phyloP scores from a whole-genome alignment of 2,888 invertebrate genomes.

The Plagodis pulveraria region DNA sequence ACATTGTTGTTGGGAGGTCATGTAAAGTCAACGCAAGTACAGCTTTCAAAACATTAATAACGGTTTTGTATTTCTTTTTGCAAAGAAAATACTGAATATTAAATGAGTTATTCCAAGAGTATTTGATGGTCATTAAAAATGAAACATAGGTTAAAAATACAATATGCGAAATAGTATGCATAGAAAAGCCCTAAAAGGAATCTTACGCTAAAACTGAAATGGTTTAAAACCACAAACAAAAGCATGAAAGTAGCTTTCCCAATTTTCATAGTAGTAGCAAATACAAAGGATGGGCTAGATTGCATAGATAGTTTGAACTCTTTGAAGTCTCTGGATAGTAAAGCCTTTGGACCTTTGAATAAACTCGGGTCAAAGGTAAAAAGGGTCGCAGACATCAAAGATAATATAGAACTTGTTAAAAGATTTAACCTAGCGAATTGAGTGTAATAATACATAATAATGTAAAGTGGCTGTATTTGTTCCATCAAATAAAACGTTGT shows the following conservation, averaged over 20 bases:
- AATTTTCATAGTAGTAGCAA: slow-evolving; percentile 36
- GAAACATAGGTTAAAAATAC: too few relatives aligned
- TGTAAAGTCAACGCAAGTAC: slow-evolving; percentile 8
- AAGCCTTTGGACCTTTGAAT: slow-evolving; percentile 61
- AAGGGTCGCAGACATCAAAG: slow-evolving; percentile 73
- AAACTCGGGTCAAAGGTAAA: slow-evolving; percentile 70
- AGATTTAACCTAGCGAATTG: slow-evolving; percentile 47
- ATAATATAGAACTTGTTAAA: slow-evolving; percentile 71
- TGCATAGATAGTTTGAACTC: slow-evolving; percentile 58
- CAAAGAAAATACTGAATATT: too few relatives aligned
- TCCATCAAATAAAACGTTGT: slow-evolving; percentile 19
- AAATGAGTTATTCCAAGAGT: too few relatives aligned
- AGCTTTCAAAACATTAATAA: too few relatives aligned
- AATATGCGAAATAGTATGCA: background rate
- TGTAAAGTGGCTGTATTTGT: slow-evolving; percentile 32
- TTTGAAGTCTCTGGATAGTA: slow-evolving; percentile 65
- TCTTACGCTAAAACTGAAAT: too few relatives aligned
- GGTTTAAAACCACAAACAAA: background rate
- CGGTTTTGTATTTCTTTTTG: too few relatives aligned
- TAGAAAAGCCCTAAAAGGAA: too few relatives aligned
- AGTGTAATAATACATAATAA: slow-evolving; percentile 29
- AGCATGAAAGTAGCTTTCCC: slow-evolving; percentile 32
- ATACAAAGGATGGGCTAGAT: slow-evolving; percentile 55
- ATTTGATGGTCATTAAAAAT: too few relatives aligned
- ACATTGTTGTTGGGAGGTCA: slow-evolving; percentile 19